Evolutionary conservation across 2,888 invertebrate species (phyloP), one percentile per base, ranked within the genome.

Genomic region (Mesorhabditis sp.): DNA sequence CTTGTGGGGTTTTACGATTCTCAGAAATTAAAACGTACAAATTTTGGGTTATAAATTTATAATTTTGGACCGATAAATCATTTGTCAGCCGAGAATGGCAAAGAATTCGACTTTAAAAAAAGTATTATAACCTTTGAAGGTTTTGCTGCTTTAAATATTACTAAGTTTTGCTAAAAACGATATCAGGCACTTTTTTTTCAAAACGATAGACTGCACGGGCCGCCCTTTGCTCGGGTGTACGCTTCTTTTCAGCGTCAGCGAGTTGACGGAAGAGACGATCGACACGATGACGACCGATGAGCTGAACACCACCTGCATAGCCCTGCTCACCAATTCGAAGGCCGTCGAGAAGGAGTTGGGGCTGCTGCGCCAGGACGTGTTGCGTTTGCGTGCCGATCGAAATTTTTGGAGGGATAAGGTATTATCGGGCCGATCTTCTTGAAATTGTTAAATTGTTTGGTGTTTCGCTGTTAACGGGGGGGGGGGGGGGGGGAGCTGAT

Each of bases 231-330:
- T 10, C 58, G 58, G n/a, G 58, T 10, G n/a, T 50, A 50, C 7
- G 58, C n/a, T 50, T n/a, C 7, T 50, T 50, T 50, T 50, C n/a
- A 50, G 58, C 10, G 58, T n/a, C 7, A 50, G 58, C 58, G 58
- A 50, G n/a, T 50, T 50, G n/a, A 50, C 58, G n/a, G 58, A 50
- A 50, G 58, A 10, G n/a, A n/a, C 7, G 58, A n/a, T 50, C 58
- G 58, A 50, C n/a, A 50, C 58, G n/a, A 13, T 50, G 58, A 50
- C 58, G 58, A 50, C 58, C 58, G 58, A 50, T n/a, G 58, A 50
- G 58, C 58, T 50, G 7, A 10, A 50, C 7, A 10, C 7, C 7
- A n/a, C 58, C 58, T 50, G 58, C 58, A 50, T 50, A 13, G 58
- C 58, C n/a, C 58, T 50, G 7, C 58, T 50, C n/a, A 10, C 7